phyloP scores from a whole-genome alignment of 2,113 vertebrate genomes.

The Chiloscyllium plagiosum region DNA sequence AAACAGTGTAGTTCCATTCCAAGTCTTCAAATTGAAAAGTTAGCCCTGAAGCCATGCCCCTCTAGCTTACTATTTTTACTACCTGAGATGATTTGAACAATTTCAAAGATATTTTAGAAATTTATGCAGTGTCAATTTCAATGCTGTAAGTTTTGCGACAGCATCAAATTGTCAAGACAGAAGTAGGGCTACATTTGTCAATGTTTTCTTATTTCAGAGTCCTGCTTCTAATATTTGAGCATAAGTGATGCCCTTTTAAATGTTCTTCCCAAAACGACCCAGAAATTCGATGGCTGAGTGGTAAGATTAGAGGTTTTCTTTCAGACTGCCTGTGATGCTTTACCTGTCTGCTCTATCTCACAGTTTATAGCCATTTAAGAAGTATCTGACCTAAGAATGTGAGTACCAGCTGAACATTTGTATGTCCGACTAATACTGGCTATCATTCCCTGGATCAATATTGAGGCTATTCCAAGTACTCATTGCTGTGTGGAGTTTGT shows the following conservation, averaged over 20 bases:
- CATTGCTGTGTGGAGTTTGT: background rate
- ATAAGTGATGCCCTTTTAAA: background rate
- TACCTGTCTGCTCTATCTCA: background rate
- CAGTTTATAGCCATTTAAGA: background rate
- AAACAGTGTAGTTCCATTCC: background rate
- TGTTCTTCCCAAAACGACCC: no score
- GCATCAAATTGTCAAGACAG: background rate
- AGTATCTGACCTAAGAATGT: background rate
- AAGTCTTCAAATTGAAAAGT: background rate
- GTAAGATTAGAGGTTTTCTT: background rate
- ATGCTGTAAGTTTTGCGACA: background rate
- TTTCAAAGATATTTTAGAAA: background rate
- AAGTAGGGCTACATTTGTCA: background rate
- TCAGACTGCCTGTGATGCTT: no score
- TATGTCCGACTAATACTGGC: background rate
- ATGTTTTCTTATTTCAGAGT: background rate
- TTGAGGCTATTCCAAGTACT: background rate
- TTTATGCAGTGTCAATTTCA: background rate
- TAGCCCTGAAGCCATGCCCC: background rate
- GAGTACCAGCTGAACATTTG: background rate
- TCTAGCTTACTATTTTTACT: background rate
- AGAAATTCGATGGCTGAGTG: no score
- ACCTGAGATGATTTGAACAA: background rate
- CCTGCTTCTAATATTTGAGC: background rate
- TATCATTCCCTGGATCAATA: background rate